phyloP scores from a whole-genome alignment of 1,140 invertebrate genomes.

The Branchinecta lynchi region DNA sequence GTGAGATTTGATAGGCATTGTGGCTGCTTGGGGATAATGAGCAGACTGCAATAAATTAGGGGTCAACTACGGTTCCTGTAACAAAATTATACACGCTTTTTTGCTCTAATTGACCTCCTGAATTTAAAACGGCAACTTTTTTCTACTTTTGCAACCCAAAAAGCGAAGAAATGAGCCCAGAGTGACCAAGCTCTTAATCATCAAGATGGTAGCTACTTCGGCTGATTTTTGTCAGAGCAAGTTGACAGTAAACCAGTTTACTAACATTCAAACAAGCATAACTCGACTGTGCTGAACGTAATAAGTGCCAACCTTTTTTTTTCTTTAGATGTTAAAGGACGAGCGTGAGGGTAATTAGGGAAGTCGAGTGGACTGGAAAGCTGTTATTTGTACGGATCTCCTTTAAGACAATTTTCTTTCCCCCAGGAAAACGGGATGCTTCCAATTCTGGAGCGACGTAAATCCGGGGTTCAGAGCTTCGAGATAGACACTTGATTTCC shows the following conservation, averaged over 20 bases:
- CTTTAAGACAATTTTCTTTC: not conserved
- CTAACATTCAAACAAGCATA: not conserved
- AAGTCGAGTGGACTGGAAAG: not conserved
- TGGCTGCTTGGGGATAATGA: no score
- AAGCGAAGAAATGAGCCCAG: no score
- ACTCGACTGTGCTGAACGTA: not conserved
- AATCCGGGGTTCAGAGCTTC: constrained; percentile 36
- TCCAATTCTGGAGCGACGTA: constrained; percentile 43
- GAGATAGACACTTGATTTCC: constrained; percentile 36
- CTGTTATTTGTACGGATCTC: constrained; percentile 1
- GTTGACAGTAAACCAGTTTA: not conserved
- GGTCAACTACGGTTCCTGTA: no score
- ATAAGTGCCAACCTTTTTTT: not conserved
- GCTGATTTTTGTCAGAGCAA: not conserved
- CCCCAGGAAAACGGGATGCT: constrained; percentile 40
- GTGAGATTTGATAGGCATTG: no score
- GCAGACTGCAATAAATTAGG: no score
- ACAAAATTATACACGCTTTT: no score
- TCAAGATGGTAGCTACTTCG: not conserved
- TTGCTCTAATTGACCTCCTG: no score
- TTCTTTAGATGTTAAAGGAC: not conserved
- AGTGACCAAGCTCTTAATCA: not conserved
- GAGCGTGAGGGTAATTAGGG: not conserved
- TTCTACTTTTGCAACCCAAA: no score
- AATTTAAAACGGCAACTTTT: no score